Evolutionary conservation across 2,888 invertebrate genomes (phyloP).

Genomic region (Geotrupes spiniger): DNA sequence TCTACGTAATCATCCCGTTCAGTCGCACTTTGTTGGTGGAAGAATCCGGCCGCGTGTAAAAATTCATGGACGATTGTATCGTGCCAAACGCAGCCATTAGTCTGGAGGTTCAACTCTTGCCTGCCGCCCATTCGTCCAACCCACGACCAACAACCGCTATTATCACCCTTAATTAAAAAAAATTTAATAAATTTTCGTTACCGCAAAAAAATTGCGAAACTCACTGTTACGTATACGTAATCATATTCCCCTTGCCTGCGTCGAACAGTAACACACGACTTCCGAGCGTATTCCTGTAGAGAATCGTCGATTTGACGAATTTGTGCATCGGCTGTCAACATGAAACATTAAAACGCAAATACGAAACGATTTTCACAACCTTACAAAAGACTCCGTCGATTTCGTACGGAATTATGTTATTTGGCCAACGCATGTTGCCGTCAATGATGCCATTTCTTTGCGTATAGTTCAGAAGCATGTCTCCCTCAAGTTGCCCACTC

Average conservation of each 20-base stretch:
- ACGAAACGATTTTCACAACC: no score
- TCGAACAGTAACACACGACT: constrained; percentile 15
- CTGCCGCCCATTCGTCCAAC: constrained; percentile 20
- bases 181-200: not conserved
- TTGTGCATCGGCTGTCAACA: no score
- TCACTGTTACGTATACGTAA: constrained; percentile 17
- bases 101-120: constrained; percentile 21
- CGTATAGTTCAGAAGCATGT: constrained; percentile 18
- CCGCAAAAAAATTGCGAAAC: not conserved
- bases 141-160: constrained; percentile 21
- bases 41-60: constrained; percentile 77
- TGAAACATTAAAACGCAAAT: no score
- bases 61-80: constrained; percentile 75
- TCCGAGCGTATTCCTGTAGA: constrained; percentile 7
- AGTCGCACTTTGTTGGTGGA: constrained; percentile 79
- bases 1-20: constrained; percentile 74
- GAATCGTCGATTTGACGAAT: constrained; percentile 11
- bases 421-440: constrained; percentile 15
- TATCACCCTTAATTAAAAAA: constrained; percentile 8
- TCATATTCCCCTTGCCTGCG: constrained; percentile 9
- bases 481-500: constrained; percentile 27
- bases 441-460: constrained; percentile 21
- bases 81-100: constrained; percentile 55
- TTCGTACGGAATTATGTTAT: constrained; percentile 22
- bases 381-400: constrained; percentile 10